A percentile compares a stretch with the other conserved stretches of the same genome.
These are phyloP conservation scores for Bubo blakistoni DNA, from an alignment of 2,113 vertebrate genomes.

Conservation along the genomic window DNA sequence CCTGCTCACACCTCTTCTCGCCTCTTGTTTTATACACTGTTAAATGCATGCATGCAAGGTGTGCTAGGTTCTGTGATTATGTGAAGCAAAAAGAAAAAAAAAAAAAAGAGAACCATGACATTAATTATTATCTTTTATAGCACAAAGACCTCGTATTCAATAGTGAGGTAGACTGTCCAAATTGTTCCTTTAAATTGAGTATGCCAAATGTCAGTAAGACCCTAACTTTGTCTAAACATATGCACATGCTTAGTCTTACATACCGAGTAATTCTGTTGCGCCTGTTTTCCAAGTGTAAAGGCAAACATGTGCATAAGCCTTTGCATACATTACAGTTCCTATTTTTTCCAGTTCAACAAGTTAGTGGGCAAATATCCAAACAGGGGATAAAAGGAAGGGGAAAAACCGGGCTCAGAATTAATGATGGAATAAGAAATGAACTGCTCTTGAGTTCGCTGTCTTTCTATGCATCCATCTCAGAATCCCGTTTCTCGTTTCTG, in stretches of 20 bases:
- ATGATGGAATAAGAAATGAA: neutral
- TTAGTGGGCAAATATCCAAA: neutral
- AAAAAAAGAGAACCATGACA: neutral
- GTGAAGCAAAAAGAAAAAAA: neutral
- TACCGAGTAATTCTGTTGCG: neutral
- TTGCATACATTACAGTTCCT: neutral
- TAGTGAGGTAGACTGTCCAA: neutral
- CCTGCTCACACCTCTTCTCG: conserved; percentile 27
- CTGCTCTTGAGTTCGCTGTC: conserved; percentile 25
- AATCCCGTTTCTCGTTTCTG: neutral
- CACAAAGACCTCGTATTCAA: neutral
- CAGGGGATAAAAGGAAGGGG: neutral
- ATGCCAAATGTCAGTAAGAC: neutral
- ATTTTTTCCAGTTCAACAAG: fast-evolving
- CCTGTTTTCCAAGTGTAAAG: neutral
- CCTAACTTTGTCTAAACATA: neutral
- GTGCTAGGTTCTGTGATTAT: neutral
- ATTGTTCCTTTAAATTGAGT: neutral
- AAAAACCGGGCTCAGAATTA: neutral
- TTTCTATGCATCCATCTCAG: conserved; percentile 23
- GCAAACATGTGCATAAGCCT: neutral
- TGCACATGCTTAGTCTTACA: neutral
- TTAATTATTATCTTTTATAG: neutral
- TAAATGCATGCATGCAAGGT: neutral
- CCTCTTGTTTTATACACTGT: neutral